A percentile compares a stretch with the other conserved stretches of the same genome.
These are phyloP conservation scores for Bradynema listronoti DNA, from an alignment of 1,140 invertebrate species.

Conservation along the genomic window DNA sequence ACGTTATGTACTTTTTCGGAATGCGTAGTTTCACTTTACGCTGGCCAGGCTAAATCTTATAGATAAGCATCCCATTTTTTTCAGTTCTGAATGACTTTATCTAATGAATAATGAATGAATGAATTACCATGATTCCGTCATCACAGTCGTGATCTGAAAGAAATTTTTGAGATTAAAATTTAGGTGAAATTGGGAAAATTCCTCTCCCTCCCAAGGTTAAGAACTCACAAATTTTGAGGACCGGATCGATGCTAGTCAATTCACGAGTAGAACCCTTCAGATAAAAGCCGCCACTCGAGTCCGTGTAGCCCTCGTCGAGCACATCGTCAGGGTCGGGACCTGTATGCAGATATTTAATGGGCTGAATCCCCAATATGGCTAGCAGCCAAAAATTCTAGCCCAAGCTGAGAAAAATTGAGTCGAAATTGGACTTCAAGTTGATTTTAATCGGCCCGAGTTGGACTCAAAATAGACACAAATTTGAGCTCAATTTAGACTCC, in stretches of 20 bases:
- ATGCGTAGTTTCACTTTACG: constrained; percentile 50
- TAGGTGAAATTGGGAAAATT: not conserved
- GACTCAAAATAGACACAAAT: too few relatives aligned
- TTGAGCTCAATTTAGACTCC: too few relatives aligned
- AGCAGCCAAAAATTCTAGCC: too few relatives aligned
- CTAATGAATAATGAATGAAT: not conserved
- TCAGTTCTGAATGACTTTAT: constrained; percentile 1
- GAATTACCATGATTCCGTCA: constrained; percentile 43
- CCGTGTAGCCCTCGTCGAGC: constrained; percentile 44
- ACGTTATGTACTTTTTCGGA: constrained; percentile 45
- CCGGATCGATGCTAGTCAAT: constrained; percentile 43
- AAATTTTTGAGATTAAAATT: not conserved
- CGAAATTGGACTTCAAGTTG: not conserved
- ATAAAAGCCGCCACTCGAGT: constrained; percentile 27
- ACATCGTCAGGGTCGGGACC: constrained; percentile 41
- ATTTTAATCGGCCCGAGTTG: too few relatives aligned
- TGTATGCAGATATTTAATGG: too few relatives aligned
- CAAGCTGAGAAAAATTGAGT: too few relatives aligned
- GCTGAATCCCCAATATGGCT: too few relatives aligned
- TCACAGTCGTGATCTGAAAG: constrained; percentile 49
- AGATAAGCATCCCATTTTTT: too few relatives aligned
- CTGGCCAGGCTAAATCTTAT: constrained; percentile 46
- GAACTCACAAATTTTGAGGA: constrained; percentile 28
- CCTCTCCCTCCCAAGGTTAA: not conserved
- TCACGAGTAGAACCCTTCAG: constrained; percentile 41